Evolutionary conservation across 2,797 vertebrate species (phyloP).

Genomic region (Danio aesculapii): DNA sequence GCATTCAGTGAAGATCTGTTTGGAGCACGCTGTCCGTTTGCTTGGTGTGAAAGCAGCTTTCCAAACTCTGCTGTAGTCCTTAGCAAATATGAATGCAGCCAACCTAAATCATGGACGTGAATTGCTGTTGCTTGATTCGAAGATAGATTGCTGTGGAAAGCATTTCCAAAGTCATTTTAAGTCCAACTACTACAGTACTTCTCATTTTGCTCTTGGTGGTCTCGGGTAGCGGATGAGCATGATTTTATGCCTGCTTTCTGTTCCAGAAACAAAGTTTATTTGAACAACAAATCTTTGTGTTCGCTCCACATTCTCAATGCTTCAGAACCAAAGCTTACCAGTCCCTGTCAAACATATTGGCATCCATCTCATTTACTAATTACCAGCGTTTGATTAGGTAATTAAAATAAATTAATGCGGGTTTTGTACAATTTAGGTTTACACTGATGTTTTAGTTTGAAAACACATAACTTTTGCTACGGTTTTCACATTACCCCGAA

Average conservation of each 20-base stretch:
- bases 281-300: neutral
- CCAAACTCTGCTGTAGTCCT: neutral
- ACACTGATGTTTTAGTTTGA: too few species aligned
- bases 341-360: too few species aligned
- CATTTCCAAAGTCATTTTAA: neutral
- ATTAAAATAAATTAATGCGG: too few species aligned
- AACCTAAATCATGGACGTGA: neutral
- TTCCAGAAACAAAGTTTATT: conserved; percentile 3
- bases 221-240: neutral
- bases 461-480: too few species aligned
- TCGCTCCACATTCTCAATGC: neutral
- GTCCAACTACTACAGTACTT: neutral
- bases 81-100: neutral
- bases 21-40: neutral
- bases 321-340: neutral
- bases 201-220: conserved; percentile 4
- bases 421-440: too few species aligned
- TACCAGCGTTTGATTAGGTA: too few species aligned
- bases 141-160: neutral
- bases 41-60: neutral
- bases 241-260: neutral
- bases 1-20: neutral
- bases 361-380: too few species aligned
- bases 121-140: neutral
- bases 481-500: too few species aligned